Conservation (phyloP, 2,888 invertebrate genomes). For the Coecobrya sp. region DNA sequence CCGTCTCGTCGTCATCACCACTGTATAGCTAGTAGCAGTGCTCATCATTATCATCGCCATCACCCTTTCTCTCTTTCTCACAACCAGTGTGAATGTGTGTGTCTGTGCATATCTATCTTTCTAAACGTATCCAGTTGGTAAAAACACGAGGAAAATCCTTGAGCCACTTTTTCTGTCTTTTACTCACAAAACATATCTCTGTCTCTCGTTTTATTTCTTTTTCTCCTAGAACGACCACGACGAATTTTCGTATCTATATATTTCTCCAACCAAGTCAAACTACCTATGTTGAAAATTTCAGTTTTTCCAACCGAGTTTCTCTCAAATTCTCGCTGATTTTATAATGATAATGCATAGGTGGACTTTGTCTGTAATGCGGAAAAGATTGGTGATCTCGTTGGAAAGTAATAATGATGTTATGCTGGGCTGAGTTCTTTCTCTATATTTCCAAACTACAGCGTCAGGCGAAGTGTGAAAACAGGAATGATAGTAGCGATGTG, state of each 20-base stretch:
- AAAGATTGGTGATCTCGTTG: not conserved
- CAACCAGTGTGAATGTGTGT: not conserved
- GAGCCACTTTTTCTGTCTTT: constrained; percentile 62
- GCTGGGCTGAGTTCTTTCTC: constrained; percentile 40
- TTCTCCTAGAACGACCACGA: constrained; percentile 41
- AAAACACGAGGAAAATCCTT: constrained; percentile 67
- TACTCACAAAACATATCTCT: constrained; percentile 28
- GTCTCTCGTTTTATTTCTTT: constrained; percentile 44
- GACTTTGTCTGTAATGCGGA: constrained; percentile 7
- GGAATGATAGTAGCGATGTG: not conserved
- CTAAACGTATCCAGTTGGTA: not conserved
- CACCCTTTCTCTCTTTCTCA: not conserved
- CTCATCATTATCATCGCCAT: constrained; percentile 62
- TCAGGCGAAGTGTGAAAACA: constrained; percentile 39
- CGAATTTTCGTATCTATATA: not conserved
- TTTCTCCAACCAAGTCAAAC: not conserved
- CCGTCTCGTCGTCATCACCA: constrained; percentile 8
- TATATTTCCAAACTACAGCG: constrained; percentile 16
- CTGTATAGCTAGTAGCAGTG: not conserved
- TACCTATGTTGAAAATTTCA: not conserved
- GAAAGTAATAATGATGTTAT: constrained; percentile 31
- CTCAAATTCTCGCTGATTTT: constrained; percentile 40
- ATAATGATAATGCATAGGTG: constrained; percentile 40
- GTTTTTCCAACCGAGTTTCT: not conserved
- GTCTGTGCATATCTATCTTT: constrained; percentile 8